phyloP scores from a whole-genome alignment of 2,113 vertebrate species.

The Blennius ocellaris region DNA sequence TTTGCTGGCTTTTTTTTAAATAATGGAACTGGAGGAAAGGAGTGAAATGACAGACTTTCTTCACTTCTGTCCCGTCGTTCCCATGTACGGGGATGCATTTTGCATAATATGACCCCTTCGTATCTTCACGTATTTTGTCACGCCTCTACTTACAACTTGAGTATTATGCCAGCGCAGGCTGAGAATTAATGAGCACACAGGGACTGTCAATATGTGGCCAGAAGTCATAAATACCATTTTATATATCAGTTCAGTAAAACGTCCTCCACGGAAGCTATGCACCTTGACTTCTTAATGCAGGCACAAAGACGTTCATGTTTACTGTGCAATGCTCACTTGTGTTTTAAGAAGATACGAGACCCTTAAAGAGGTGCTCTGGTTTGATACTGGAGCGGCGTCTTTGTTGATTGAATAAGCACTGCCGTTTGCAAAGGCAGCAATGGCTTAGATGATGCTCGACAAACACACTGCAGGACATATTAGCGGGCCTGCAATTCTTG shows the following conservation, averaged over 20 bases:
- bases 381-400: not conserved
- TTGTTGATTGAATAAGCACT: not conserved
- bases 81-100: too few species aligned
- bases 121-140: conserved; percentile 11
- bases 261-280: conserved; percentile 26
- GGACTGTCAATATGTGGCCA: conserved; percentile 43
- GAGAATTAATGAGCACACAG: conserved; percentile 45
- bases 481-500: not conserved
- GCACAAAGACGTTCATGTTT: not conserved
- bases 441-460: not conserved
- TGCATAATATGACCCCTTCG: too few species aligned
- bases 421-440: not conserved
- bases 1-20: too few species aligned
- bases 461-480: conserved; percentile 2
- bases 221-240: conserved; percentile 57
- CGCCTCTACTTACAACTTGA: conserved; percentile 25
- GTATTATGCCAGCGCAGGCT: conserved; percentile 25
- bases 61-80: too few species aligned
- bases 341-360: conserved; percentile 18
- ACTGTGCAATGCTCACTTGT: conserved; percentile 16
- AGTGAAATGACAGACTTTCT: too few species aligned
- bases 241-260: conserved; percentile 46
- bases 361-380: conserved; percentile 1
- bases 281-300: conserved; percentile 29
- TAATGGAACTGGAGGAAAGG: too few species aligned